These are phyloP conservation scores for Trichoplusia ni DNA, from an alignment of 1,140 invertebrate species.

Conservation along the genomic window DNA sequence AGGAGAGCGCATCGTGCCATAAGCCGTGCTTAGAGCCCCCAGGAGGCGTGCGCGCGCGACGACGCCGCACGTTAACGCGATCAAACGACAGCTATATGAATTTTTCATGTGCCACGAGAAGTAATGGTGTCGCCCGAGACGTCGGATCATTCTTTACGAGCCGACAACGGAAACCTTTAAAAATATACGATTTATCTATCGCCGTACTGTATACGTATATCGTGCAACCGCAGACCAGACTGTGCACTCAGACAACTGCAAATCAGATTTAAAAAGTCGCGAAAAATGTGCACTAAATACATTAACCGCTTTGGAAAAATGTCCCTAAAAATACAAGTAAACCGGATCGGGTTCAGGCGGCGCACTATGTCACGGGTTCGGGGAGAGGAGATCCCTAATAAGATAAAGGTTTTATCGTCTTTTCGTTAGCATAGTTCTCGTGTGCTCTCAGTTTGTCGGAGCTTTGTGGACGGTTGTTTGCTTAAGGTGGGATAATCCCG, in stretches of 20 bases:
- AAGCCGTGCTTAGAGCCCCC: constrained; percentile 57
- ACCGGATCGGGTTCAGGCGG: constrained; percentile 45
- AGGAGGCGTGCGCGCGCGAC: constrained; percentile 59
- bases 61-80: constrained; percentile 60
- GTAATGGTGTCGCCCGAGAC: constrained; percentile 72
- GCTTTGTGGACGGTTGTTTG: constrained; percentile 69
- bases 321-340: constrained; percentile 29
- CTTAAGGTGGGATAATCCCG: constrained; percentile 67
- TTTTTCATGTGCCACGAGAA: constrained; percentile 70
- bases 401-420: constrained; percentile 78
- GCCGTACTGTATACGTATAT: constrained; percentile 3
- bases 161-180: constrained; percentile 68
- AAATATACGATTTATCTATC: constrained; percentile 63
- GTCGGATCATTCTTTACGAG: constrained; percentile 78
- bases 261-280: constrained; percentile 1
- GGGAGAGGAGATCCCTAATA: constrained; percentile 58
- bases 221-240: background rate
- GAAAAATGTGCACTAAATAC: constrained; percentile 20
- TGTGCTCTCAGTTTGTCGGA: constrained; percentile 50
- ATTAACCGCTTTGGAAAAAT: constrained; percentile 7
- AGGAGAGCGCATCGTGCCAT: constrained; percentile 38
- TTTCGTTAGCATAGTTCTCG: constrained; percentile 74
- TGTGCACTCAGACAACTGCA: constrained; percentile 1
- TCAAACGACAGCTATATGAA: constrained; percentile 69
- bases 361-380: constrained; percentile 24